Percentiles rank a stretch among this genome's conserved stretches.
phyloP scores from a whole-genome alignment of 2,797 vertebrate genomes.

The Cossypha dichroa region DNA sequence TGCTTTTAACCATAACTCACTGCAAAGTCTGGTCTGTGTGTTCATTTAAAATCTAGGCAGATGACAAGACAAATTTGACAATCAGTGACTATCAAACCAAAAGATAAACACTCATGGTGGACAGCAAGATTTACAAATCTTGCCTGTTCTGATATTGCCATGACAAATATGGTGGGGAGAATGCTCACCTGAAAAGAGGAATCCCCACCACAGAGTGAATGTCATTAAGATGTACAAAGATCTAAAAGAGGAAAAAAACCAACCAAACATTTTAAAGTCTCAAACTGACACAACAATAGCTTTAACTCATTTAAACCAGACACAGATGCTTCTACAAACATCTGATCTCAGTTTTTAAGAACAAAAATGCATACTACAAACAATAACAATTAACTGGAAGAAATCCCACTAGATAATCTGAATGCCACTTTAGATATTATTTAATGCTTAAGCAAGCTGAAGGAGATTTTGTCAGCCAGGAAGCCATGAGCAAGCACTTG shows the following conservation, averaged over 20 bases:
- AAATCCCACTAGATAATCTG: neutral
- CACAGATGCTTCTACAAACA: neutral
- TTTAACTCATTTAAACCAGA: neutral
- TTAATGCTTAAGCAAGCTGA: neutral
- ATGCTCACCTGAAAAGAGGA: slow-evolving; percentile 85
- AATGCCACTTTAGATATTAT: neutral
- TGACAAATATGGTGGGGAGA: neutral
- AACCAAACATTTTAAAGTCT: neutral
- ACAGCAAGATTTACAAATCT: neutral
- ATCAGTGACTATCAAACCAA: neutral
- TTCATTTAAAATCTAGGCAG: neutral
- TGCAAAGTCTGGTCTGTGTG: neutral
- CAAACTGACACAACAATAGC: neutral
- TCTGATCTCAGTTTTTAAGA: neutral
- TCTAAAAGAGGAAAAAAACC: slow-evolving; percentile 70
- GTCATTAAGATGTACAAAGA: slow-evolving; percentile 87
- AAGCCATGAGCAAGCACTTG: neutral
- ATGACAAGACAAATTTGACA: neutral
- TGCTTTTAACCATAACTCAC: neutral
- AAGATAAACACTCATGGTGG: neutral
- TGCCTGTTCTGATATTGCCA: neutral
- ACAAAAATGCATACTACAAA: neutral
- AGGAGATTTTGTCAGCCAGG: neutral
- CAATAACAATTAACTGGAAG: neutral
- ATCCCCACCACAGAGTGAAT: slow-evolving; percentile 86